These are phyloP conservation scores for Caenorhabditis sp. DNA, from an alignment of 2,888 invertebrate species.

Conservation along the genomic window DNA sequence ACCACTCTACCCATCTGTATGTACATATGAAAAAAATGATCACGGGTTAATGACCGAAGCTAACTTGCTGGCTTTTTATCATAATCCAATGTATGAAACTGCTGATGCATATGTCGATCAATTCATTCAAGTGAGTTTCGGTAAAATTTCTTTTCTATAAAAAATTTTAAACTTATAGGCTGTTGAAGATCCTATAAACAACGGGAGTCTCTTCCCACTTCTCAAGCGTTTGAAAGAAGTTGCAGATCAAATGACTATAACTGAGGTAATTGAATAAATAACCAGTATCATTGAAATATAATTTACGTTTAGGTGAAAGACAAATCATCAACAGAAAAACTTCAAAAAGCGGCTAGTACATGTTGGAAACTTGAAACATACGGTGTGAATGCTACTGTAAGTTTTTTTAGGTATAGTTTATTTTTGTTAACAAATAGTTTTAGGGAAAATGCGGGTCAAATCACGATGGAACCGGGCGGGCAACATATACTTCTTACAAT, in stretches of 20 bases:
- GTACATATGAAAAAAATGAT: slow-evolving; percentile 70
- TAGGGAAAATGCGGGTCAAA: slow-evolving; percentile 67
- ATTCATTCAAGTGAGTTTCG: slow-evolving; percentile 52
- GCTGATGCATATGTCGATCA: slow-evolving; percentile 65
- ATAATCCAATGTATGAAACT: slow-evolving; percentile 64
- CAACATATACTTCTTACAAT: slow-evolving; percentile 48
- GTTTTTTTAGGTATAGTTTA: no score
- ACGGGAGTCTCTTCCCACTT: slow-evolving; percentile 53
- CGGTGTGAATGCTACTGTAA: slow-evolving; percentile 43
- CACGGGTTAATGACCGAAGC: slow-evolving; percentile 61
- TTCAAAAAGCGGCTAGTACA: slow-evolving; percentile 42
- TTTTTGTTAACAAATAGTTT: slow-evolving; percentile 1
- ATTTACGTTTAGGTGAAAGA: slow-evolving; percentile 25
- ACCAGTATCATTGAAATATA: no score
- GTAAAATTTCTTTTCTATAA: not conserved
- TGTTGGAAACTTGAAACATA: slow-evolving; percentile 56
- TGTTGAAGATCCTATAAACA: slow-evolving; percentile 54
- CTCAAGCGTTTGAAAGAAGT: slow-evolving; percentile 52
- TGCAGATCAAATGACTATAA: slow-evolving; percentile 41
- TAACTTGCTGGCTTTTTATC: slow-evolving; percentile 63
- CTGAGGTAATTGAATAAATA: slow-evolving; percentile 8
- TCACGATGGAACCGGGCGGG: slow-evolving; percentile 54
- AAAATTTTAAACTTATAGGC: slow-evolving; percentile 31
- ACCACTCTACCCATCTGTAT: slow-evolving; percentile 48
- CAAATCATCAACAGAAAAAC: slow-evolving; percentile 42